A percentile compares a stretch with the other conserved stretches of the same genome.
These are phyloP conservation scores for Lochmaea crataegi DNA, from an alignment of 2,888 invertebrate species.

Conservation along the genomic window DNA sequence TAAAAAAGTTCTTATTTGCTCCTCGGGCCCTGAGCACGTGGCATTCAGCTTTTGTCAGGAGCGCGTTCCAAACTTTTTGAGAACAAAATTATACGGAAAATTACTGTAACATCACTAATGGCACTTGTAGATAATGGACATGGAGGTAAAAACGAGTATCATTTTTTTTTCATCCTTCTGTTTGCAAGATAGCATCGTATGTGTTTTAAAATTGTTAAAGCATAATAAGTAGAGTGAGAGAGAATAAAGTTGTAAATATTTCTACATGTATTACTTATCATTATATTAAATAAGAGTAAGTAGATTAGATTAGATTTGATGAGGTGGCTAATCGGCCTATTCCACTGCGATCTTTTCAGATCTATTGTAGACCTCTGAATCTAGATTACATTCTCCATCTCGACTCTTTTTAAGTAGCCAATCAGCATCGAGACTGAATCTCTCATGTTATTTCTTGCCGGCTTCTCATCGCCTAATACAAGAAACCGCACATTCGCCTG, in stretches of 20 bases:
- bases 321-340: too few relatives aligned
- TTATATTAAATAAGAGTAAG: too few relatives aligned
- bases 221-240: conserved; percentile 9
- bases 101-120: conserved; percentile 39
- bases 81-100: conserved; percentile 38
- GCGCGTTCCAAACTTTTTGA: conserved; percentile 36
- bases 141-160: conserved; percentile 14
- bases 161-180: conserved; percentile 19
- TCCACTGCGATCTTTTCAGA: too few relatives aligned
- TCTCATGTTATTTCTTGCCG: too few relatives aligned
- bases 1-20: conserved; percentile 49
- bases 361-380: too few relatives aligned
- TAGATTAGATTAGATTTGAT: too few relatives aligned
- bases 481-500: too few relatives aligned
- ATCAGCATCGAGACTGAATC: too few relatives aligned
- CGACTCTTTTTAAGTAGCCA: too few relatives aligned
- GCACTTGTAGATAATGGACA: conserved; percentile 37
- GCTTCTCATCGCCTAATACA: too few relatives aligned
- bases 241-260: not conserved
- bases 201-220: conserved; percentile 18
- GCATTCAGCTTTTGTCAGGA: conserved; percentile 38
- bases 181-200: conserved; percentile 18
- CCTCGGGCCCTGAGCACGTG: conserved; percentile 45
- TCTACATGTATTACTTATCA: not conserved
- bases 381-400: too few relatives aligned